Conservation (phyloP, 2,797 vertebrate species). For the Cottoperca gobio region DNA sequence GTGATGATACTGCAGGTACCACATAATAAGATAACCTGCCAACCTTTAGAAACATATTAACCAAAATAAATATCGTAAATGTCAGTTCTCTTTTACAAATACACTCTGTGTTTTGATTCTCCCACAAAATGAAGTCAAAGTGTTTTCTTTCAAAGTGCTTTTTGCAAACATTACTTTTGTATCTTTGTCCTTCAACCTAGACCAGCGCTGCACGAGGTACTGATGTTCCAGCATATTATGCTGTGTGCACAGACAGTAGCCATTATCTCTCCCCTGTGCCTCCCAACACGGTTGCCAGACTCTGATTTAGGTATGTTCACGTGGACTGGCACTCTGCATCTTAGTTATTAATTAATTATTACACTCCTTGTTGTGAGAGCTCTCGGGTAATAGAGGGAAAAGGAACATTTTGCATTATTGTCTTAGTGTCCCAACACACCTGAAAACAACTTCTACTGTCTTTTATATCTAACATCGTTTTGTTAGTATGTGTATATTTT, state of each 20-base stretch:
- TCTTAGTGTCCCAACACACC: too few species aligned
- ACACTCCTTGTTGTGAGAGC: background rate
- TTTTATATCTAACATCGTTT: too few species aligned
- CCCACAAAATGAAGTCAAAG: constrained; percentile 2
- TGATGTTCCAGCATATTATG: constrained; percentile 49
- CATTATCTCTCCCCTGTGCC: constrained; percentile 56
- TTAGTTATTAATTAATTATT: constrained; percentile 7
- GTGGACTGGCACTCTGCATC: constrained; percentile 7
- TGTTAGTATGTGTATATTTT: too few species aligned
- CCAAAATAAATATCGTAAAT: background rate
- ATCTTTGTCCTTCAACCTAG: constrained; percentile 39
- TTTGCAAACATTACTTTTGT: constrained; percentile 13
- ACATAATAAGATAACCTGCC: constrained; percentile 1
- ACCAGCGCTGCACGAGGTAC: constrained; percentile 29
- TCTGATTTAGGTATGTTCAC: constrained; percentile 44
- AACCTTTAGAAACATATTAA: background rate
- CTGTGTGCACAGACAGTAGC: constrained; percentile 38
- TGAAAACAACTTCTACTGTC: too few species aligned
- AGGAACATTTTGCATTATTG: too few species aligned
- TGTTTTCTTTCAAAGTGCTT: constrained; percentile 16
- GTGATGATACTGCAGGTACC: constrained; percentile 43
- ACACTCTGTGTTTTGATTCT: constrained; percentile 10
- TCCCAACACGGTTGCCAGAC: constrained; percentile 42
- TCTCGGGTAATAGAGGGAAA: background rate
- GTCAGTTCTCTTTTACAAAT: background rate